These are phyloP conservation scores for Epirrhoe tristata DNA, from an alignment of 2,888 invertebrate species.

Conservation along the genomic window DNA sequence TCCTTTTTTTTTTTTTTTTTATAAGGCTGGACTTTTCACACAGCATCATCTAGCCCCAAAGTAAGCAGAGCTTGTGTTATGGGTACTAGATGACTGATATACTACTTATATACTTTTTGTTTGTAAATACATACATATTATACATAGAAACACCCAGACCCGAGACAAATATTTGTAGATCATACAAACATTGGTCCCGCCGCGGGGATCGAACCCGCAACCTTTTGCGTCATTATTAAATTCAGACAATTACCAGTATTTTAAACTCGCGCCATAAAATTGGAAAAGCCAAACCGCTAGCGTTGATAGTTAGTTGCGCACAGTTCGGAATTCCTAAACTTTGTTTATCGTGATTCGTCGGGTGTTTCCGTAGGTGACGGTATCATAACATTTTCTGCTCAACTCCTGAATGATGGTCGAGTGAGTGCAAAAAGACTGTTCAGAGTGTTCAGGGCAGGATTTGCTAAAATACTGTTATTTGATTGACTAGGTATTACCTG, in stretches of 20 bases:
- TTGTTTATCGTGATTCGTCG: constrained; percentile 49
- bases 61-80: no score
- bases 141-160: no score
- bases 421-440: constrained; percentile 52
- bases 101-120: no score
- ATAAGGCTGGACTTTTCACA: no score
- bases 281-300: constrained; percentile 31
- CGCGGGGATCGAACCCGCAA: no score
- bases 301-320: constrained; percentile 37
- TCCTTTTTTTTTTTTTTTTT: no score
- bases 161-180: no score
- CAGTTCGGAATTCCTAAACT: constrained; percentile 47
- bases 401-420: constrained; percentile 57
- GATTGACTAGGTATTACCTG: neutral
- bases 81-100: no score
- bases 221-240: no score
- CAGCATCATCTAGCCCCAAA: no score
- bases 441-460: constrained; percentile 17
- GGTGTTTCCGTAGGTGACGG: constrained; percentile 52
- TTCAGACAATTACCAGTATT: constrained; percentile 3
- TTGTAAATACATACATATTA: no score
- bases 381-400: constrained; percentile 63
- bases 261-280: constrained; percentile 6
- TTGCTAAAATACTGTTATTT: neutral
- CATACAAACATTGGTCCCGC: no score